Percentiles rank a stretch among this genome's conserved stretches.
phyloP scores from a whole-genome alignment of 2,888 invertebrate species.

The Microplitis deprimator region DNA sequence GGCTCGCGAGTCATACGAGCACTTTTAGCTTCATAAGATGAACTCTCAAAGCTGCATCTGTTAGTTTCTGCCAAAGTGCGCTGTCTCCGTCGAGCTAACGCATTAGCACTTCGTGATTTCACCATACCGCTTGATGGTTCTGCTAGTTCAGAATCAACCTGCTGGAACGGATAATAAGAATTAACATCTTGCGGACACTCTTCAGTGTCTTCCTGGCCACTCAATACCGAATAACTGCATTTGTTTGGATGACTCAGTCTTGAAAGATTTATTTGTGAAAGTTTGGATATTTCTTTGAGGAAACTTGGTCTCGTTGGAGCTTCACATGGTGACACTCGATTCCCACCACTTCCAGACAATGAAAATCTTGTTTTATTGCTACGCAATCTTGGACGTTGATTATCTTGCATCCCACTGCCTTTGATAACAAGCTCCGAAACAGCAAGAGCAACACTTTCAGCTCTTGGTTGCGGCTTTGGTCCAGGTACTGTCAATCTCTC shows the following conservation, averaged over 20 bases:
- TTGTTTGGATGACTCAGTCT: conserved; percentile 76
- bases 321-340: conserved; percentile 63
- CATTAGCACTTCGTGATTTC: conserved; percentile 72
- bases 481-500: conserved; percentile 79
- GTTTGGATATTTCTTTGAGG: conserved; percentile 79
- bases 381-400: conserved; percentile 56
- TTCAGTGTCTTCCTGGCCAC: conserved; percentile 78
- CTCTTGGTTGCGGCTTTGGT: conserved; percentile 79
- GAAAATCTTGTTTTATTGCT: conserved; percentile 65
- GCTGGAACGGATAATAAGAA: conserved; percentile 70
- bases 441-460: conserved; percentile 79
- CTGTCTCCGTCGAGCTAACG: conserved; percentile 68
- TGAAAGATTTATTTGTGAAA: conserved; percentile 81
- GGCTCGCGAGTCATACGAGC: conserved; percentile 77
- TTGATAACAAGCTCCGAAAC: conserved; percentile 75
- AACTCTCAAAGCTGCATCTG: conserved; percentile 41
- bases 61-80: conserved; percentile 57
- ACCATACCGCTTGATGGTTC: conserved; percentile 70
- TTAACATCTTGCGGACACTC: conserved; percentile 71
- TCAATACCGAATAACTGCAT: conserved; percentile 81
- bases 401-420: conserved; percentile 62
- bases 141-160: conserved; percentile 67
- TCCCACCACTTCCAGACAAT: conserved; percentile 9
- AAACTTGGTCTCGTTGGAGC: conserved; percentile 72
- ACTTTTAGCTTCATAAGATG: conserved; percentile 42